Percentiles rank a stretch among this genome's conserved stretches.
Evolutionary conservation across 2,113 vertebrate species (phyloP).

Genomic region (Panthera leo): DNA sequence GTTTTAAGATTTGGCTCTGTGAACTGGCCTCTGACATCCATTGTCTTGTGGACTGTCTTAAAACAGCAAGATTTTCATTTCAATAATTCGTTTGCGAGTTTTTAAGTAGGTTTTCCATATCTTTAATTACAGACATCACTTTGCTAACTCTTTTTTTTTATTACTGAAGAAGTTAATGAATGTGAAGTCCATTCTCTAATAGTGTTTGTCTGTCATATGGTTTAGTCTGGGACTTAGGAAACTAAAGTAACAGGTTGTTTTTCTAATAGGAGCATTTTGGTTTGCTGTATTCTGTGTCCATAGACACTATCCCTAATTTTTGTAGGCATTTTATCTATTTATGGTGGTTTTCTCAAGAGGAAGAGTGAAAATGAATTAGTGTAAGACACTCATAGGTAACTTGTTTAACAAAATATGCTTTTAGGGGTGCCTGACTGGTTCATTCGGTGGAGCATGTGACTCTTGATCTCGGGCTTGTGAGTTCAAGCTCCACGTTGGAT

Average conservation of each 20-base stretch:
- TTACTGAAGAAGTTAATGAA: background rate
- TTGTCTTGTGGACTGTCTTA: background rate
- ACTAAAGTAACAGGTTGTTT: background rate
- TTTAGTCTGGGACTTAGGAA: background rate
- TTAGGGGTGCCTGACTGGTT: background rate
- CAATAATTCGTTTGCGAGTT: background rate
- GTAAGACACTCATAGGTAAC: background rate
- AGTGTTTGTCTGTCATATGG: background rate
- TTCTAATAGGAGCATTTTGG: background rate
- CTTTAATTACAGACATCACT: background rate
- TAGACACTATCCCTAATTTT: background rate
- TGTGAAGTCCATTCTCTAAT: background rate
- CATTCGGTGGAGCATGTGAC: background rate
- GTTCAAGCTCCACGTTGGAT: background rate
- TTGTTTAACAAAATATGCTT: background rate
- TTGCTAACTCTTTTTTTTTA: conserved; percentile 23
- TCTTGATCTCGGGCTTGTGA: background rate
- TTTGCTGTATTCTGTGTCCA: background rate
- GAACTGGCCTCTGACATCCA: background rate
- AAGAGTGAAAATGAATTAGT: conserved; percentile 11
- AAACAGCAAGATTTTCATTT: background rate
- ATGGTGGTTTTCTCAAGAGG: background rate
- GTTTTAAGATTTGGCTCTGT: background rate
- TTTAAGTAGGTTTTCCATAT: background rate
- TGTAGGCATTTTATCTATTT: background rate